Conservation (phyloP, 2,113 vertebrate genomes). For the Gymnogyps californianus region DNA sequence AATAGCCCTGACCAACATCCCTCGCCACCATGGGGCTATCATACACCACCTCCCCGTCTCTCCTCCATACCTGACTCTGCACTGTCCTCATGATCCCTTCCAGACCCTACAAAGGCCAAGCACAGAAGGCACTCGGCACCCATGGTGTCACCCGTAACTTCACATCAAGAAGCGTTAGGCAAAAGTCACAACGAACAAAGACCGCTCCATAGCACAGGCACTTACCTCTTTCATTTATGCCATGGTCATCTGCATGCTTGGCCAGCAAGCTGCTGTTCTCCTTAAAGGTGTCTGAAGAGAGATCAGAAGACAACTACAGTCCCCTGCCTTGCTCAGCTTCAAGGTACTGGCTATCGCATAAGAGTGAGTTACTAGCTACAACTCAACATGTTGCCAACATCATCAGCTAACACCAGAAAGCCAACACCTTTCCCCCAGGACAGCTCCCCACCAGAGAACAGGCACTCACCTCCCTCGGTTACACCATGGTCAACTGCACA, state of each 20-base stretch:
- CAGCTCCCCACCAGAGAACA: not conserved
- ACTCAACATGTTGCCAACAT: not conserved
- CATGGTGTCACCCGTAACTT: not conserved
- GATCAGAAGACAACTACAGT: not conserved
- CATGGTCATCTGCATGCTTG: not conserved
- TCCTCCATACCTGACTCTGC: not conserved
- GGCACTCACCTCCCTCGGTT: not conserved
- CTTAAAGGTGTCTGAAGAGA: not conserved
- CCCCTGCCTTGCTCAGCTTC: not conserved
- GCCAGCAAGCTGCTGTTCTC: not conserved
- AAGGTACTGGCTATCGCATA: not conserved
- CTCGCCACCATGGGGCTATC: not conserved
- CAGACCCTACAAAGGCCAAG: not conserved
- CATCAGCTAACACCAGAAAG: not conserved
- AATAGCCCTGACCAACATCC: not conserved
- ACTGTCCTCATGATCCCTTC: not conserved
- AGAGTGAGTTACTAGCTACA: not conserved
- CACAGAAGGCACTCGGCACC: fast-evolving
- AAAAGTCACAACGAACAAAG: not conserved
- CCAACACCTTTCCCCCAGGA: not conserved
- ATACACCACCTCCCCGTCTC: not conserved
- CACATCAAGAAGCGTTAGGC: not conserved
- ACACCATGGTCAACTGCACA: not conserved
- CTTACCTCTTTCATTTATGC: not conserved
- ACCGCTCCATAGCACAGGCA: not conserved